A percentile compares a stretch with the other conserved stretches of the same genome.
Conservation (phyloP, 2,113 vertebrate species). For the Aramus guarauna region DNA sequence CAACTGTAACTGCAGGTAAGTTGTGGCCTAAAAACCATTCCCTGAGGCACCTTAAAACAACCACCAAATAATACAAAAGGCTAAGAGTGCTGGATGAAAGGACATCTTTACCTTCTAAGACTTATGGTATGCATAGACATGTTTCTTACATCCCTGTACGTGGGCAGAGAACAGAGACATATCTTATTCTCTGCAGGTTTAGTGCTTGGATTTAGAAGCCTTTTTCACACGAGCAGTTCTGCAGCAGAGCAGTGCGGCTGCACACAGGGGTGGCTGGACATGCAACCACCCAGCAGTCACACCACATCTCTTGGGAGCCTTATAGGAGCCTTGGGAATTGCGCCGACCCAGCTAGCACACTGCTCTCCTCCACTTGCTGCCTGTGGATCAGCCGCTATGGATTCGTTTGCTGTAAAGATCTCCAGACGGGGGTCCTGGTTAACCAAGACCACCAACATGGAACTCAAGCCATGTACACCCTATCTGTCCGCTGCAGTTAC, state of each 20-base stretch:
- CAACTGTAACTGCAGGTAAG: fast-evolving
- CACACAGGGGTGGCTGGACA: fast-evolving
- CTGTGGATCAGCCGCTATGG: neutral
- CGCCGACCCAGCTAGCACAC: neutral
- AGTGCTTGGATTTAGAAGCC: neutral
- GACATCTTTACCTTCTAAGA: neutral
- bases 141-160: fast-evolving
- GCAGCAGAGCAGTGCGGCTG: no score
- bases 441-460: fast-evolving
- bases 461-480: neutral
- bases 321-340: neutral
- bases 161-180: neutral
- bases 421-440: neutral
- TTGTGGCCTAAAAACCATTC: fast-evolving
- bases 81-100: neutral
- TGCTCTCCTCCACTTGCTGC: neutral
- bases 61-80: fast-evolving
- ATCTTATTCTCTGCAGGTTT: neutral
- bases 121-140: fast-evolving
- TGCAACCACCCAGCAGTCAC: fast-evolving
- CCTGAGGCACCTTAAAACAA: neutral
- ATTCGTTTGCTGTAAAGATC: neutral
- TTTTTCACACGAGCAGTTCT: neutral
- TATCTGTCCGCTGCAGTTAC: neutral
- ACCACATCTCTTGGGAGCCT: neutral